Conservation (phyloP, 1,140 invertebrate genomes). For the Medauroidea extradentata region DNA sequence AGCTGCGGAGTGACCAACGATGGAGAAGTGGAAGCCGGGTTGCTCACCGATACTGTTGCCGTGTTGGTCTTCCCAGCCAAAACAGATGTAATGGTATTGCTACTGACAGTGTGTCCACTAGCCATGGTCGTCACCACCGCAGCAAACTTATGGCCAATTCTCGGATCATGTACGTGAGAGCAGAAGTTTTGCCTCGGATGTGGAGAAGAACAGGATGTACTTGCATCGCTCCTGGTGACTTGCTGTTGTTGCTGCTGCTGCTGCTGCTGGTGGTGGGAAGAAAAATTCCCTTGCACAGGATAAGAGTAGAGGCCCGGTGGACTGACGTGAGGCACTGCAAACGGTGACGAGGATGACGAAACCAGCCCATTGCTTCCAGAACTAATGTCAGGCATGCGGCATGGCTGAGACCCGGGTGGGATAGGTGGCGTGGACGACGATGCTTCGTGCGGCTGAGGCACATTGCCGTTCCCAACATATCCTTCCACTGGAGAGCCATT, state of each 20-base stretch:
- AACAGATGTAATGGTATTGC: constrained; percentile 73
- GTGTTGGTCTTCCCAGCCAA: constrained; percentile 69
- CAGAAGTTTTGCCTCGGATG: constrained; percentile 1
- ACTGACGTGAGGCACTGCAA: constrained; percentile 3
- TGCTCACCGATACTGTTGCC: constrained; percentile 65
- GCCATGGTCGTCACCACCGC: constrained; percentile 64
- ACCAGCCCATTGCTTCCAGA: constrained; percentile 1
- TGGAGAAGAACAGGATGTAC: neutral
- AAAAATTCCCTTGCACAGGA: neutral
- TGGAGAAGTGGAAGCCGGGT: constrained; percentile 38
- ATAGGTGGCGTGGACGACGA: constrained; percentile 1
- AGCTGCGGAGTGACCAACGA: constrained; percentile 28
- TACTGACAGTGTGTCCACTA: constrained; percentile 64
- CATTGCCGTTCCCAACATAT: neutral
- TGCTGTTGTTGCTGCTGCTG: too few species aligned
- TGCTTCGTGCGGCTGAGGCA: constrained; percentile 3
- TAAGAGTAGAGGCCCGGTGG: constrained; percentile 7
- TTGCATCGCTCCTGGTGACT: constrained; percentile 1
- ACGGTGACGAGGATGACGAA: constrained; percentile 1
- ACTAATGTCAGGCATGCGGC: neutral
- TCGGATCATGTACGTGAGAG: constrained; percentile 3
- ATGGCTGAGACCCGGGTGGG: neutral
- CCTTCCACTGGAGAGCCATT: constrained; percentile 61
- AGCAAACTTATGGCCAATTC: constrained; percentile 2
- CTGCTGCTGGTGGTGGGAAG: too few species aligned